Evolutionary conservation across 2,888 invertebrate species (phyloP).

Genomic region (Coleophora deauratella): DNA sequence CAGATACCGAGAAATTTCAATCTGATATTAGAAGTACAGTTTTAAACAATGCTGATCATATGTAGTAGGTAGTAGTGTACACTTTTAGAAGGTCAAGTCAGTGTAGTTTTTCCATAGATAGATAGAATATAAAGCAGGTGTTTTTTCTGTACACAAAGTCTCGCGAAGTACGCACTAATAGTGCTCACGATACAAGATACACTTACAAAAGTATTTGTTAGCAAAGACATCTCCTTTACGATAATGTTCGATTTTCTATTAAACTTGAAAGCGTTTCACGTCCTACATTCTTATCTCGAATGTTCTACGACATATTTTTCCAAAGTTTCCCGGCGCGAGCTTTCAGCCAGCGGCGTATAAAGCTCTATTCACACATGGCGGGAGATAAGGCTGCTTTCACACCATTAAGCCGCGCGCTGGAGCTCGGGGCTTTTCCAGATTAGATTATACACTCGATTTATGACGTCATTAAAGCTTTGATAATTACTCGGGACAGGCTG

Average conservation of each 20-base stretch:
- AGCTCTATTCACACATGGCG: slow-evolving; percentile 74
- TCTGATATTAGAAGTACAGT: slow-evolving; percentile 18
- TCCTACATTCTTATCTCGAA: slow-evolving; percentile 73
- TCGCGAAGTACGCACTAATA: background rate
- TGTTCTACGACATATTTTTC: slow-evolving; percentile 73
- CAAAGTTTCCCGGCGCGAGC: slow-evolving; percentile 73
- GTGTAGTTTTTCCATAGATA: too few species aligned
- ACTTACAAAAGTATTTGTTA: slow-evolving; percentile 66
- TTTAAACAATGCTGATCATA: too few species aligned
- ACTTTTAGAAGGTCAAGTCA: too few species aligned
- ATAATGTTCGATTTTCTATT: slow-evolving; percentile 75
- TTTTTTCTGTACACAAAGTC: background rate
- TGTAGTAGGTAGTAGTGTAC: too few species aligned
- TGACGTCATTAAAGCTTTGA: slow-evolving; percentile 76
- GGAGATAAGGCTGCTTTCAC: slow-evolving; percentile 75
- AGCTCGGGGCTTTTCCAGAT: slow-evolving; percentile 75
- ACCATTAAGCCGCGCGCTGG: slow-evolving; percentile 73
- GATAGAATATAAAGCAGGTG: too few species aligned
- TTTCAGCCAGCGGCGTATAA: slow-evolving; percentile 71
- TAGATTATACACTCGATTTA: slow-evolving; percentile 76
- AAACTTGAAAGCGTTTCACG: slow-evolving; percentile 71
- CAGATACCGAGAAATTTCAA: slow-evolving; percentile 31
- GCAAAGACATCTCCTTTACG: slow-evolving; percentile 71
- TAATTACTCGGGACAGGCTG: slow-evolving; percentile 76
- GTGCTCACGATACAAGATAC: slow-evolving; percentile 15